phyloP scores from a whole-genome alignment of 2,797 vertebrate species.

The Podarcis lilfordi region DNA sequence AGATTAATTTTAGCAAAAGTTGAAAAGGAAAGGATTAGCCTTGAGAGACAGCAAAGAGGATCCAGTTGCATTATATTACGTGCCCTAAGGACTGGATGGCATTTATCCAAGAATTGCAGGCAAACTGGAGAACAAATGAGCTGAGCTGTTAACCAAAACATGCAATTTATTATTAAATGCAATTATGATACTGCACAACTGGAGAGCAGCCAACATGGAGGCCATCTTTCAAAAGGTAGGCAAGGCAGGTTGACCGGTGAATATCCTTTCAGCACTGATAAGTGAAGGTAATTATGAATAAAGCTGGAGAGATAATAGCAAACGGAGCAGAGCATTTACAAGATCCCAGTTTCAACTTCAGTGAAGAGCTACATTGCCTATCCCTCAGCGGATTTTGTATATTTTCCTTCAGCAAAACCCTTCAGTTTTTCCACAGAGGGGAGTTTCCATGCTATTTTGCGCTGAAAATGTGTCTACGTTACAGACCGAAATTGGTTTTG shows the following conservation, averaged over 20 bases:
- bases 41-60: slow-evolving; percentile 26
- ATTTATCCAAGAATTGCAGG: background rate
- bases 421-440: background rate
- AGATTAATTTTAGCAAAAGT: slow-evolving; percentile 27
- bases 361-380: background rate
- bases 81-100: background rate
- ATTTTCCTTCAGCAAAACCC: background rate
- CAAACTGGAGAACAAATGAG: background rate
- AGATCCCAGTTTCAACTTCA: slow-evolving; percentile 16
- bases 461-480: background rate
- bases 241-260: background rate
- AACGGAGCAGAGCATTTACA: background rate
- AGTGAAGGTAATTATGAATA: slow-evolving; percentile 27
- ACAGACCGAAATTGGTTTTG: background rate
- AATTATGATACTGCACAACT: slow-evolving; percentile 10
- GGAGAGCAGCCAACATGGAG: background rate
- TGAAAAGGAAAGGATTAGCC: slow-evolving; percentile 23
- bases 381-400: background rate
- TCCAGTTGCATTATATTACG: background rate
- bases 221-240: slow-evolving; percentile 2
- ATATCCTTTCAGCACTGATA: slow-evolving; percentile 6
- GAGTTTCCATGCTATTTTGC: background rate
- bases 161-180: slow-evolving; percentile 28
- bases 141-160: slow-evolving; percentile 34
- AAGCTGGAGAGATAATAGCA: background rate